phyloP scores from a whole-genome alignment of 2,797 vertebrate species.

The Bufotes viridis region DNA sequence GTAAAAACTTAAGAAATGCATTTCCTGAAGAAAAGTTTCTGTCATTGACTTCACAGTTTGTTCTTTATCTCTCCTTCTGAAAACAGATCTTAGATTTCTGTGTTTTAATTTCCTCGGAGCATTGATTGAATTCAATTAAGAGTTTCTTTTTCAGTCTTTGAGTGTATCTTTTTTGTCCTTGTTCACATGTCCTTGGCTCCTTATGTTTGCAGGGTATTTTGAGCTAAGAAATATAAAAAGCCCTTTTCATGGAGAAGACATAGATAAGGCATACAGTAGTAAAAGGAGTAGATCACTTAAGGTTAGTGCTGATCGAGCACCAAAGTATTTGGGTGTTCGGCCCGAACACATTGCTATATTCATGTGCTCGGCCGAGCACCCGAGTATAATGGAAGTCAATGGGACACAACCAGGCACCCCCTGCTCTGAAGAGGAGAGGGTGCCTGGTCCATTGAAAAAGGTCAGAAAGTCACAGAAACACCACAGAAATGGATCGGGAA shows the following conservation, averaged over 20 bases:
- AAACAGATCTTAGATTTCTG: conserved; percentile 59
- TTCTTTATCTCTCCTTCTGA: conserved; percentile 51
- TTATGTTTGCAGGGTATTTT: conserved; percentile 30
- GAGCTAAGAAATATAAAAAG: conserved; percentile 17
- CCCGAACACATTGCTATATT: too few relatives aligned
- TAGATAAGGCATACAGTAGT: background rate
- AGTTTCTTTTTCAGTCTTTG: conserved; percentile 36
- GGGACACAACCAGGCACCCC: too few relatives aligned
- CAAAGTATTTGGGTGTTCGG: too few relatives aligned
- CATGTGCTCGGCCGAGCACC: too few relatives aligned
- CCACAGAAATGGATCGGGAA: too few relatives aligned
- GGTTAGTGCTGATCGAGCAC: too few relatives aligned
- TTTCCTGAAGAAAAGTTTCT: conserved; percentile 42
- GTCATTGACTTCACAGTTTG: conserved; percentile 48
- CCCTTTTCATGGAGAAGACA: background rate
- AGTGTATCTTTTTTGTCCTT: conserved; percentile 42
- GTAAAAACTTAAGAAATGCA: conserved; percentile 22
- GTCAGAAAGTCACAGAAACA: too few relatives aligned
- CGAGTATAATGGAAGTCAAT: too few relatives aligned
- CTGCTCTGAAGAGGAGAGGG: too few relatives aligned
- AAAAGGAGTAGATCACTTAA: background rate
- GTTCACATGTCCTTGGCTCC: conserved; percentile 31
- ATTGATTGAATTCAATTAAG: conserved; percentile 15
- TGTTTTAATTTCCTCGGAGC: conserved; percentile 58
- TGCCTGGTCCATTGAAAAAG: too few relatives aligned